phyloP scores from a whole-genome alignment of 1,140 invertebrate genomes.

The Stegodyphus dumicola region DNA sequence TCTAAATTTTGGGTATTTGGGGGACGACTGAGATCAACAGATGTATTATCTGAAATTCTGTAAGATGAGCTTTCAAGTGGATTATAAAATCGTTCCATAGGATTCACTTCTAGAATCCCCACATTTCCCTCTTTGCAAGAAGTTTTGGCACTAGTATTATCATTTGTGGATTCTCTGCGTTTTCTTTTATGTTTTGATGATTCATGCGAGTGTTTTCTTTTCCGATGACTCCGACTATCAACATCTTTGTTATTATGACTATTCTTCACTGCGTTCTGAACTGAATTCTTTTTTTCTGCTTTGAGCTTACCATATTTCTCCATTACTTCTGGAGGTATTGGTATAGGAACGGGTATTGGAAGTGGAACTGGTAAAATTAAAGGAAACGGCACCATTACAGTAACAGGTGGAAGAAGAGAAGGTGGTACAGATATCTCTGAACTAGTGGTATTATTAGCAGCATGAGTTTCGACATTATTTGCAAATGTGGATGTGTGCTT shows the following conservation, averaged over 20 bases:
- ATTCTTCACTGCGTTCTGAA: background rate
- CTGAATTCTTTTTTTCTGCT: background rate
- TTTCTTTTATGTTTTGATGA: slow-evolving; percentile 30
- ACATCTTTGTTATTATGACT: background rate
- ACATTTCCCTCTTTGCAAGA: background rate
- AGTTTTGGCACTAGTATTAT: background rate
- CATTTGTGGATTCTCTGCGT: background rate
- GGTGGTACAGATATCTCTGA: background rate
- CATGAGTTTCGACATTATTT: slow-evolving; percentile 69
- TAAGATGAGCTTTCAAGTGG: slow-evolving; percentile 19
- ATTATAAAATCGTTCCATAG: background rate
- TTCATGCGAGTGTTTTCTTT: slow-evolving; percentile 18
- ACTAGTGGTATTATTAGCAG: background rate
- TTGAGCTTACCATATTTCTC: slow-evolving; percentile 21
- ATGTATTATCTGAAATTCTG: slow-evolving; percentile 2
- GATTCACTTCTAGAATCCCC: background rate
- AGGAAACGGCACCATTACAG: slow-evolving; percentile 60
- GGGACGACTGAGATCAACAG: background rate
- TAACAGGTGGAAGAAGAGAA: slow-evolving; percentile 52
- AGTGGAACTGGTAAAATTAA: slow-evolving; percentile 56
- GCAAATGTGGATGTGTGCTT: slow-evolving; percentile 65
- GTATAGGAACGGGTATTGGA: slow-evolving; percentile 55
- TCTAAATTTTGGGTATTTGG: background rate
- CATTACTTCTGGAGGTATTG: slow-evolving; percentile 44
- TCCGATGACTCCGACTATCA: background rate